A percentile compares a stretch with the other conserved stretches of the same genome.
phyloP scores from a whole-genome alignment of 1,140 invertebrate species.

The Scaptodrosophila lebanonensis region DNA sequence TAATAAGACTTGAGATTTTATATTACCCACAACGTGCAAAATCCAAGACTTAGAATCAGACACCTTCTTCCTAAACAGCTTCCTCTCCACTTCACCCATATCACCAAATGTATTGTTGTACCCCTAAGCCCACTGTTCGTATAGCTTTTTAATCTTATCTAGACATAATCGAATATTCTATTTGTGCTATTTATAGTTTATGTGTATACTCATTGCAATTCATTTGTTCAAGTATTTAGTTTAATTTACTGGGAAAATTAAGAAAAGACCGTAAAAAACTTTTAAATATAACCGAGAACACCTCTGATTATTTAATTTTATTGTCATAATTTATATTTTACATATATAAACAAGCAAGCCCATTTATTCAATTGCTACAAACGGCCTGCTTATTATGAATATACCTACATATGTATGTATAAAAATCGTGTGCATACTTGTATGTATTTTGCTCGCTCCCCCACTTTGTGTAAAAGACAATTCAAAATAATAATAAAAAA shows the following conservation, averaged over 20 bases:
- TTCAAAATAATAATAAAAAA: conserved; percentile 38
- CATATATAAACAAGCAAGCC: too few species aligned
- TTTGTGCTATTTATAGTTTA: conserved; percentile 44
- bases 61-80: too few species aligned
- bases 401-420: conserved; percentile 6
- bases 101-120: too few species aligned
- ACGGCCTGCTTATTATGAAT: conserved; percentile 39
- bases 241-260: conserved; percentile 2
- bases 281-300: conserved; percentile 56
- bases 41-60: too few species aligned
- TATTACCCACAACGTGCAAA: too few species aligned
- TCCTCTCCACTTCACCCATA: conserved; percentile 13
- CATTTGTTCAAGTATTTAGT: conserved; percentile 36
- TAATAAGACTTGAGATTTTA: too few species aligned
- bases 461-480: conserved; percentile 36
- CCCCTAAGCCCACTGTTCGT: background rate
- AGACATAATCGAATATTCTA: conserved; percentile 45
- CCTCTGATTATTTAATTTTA: conserved; percentile 62
- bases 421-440: conserved; percentile 32
- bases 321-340: conserved; percentile 46
- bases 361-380: conserved; percentile 34
- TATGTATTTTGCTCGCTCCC: conserved; percentile 1
- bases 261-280: conserved; percentile 5
- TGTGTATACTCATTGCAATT: conserved; percentile 28
- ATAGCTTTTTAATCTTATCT: conserved; percentile 25